Conservation (phyloP, 1,140 invertebrate genomes). For the Cydia splendana region DNA sequence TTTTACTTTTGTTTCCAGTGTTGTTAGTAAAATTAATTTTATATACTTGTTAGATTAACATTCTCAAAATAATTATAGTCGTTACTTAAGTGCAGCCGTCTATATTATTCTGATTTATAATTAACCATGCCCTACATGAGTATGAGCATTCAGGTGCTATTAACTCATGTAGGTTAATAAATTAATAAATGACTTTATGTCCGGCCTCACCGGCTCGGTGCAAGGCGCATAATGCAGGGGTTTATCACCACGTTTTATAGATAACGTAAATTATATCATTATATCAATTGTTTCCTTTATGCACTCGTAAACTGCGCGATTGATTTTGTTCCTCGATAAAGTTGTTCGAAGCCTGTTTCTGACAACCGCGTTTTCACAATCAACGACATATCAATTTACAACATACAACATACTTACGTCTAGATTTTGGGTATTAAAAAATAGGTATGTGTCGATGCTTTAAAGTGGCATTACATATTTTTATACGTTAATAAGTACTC, state of each 20-base stretch:
- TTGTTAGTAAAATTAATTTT: no score
- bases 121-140: neutral
- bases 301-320: constrained; percentile 7
- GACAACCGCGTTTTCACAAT: neutral
- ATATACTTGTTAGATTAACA: no score
- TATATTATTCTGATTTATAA: neutral
- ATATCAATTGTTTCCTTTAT: constrained; percentile 10
- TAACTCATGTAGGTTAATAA: constrained; percentile 41
- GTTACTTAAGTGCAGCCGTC: no score
- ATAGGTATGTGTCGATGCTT: no score
- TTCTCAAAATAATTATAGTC: no score
- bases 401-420: no score
- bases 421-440: no score
- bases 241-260: constrained; percentile 6
- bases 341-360: neutral
- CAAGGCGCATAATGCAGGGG: neutral
- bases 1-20: no score
- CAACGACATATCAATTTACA: no score
- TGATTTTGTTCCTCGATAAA: neutral
- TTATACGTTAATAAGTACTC: no score
- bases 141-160: constrained; percentile 47
- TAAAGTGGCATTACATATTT: no score
- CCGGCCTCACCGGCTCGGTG: neutral
- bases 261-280: constrained; percentile 2
- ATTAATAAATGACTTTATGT: constrained; percentile 39